Percentiles rank a stretch among this genome's conserved stretches.
These are phyloP conservation scores for Bedellia somnulentella DNA, from an alignment of 2,888 invertebrate species.

Conservation along the genomic window DNA sequence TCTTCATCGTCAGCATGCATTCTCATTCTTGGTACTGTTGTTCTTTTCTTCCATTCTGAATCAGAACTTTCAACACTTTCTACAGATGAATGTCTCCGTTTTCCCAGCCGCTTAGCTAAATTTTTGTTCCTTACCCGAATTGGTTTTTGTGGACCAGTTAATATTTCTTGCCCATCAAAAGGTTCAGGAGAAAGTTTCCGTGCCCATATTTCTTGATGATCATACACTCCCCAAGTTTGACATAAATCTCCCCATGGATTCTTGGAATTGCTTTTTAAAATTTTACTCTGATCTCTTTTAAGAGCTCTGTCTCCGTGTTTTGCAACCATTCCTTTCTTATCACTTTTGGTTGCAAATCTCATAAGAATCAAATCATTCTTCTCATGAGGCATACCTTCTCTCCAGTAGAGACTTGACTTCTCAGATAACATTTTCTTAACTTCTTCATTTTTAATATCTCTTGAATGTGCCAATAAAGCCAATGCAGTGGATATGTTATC, in stretches of 20 bases:
- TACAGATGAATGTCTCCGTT: constrained; percentile 24
- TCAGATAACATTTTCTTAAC: constrained; percentile 31
- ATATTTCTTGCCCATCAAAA: constrained; percentile 19
- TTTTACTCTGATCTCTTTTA: constrained; percentile 20
- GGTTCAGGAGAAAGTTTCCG: constrained; percentile 26
- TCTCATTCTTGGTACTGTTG: constrained; percentile 74
- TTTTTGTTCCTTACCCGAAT: constrained; percentile 29
- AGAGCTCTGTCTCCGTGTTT: constrained; percentile 17
- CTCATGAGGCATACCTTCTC: constrained; percentile 67
- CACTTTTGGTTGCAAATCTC: constrained; percentile 74
- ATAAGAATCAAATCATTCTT: constrained; percentile 71
- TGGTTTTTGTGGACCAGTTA: constrained; percentile 7
- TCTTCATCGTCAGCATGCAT: constrained; percentile 91
- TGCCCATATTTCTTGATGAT: constrained; percentile 59
- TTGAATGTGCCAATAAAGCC: constrained; percentile 60
- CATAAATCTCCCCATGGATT: constrained; percentile 78
- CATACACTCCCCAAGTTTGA: constrained; percentile 68
- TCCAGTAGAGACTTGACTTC: constrained; percentile 73
- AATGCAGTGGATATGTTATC: constrained; percentile 63
- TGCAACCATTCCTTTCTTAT: constrained; percentile 68
- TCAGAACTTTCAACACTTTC: constrained; percentile 50
- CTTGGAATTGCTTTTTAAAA: constrained; percentile 30
- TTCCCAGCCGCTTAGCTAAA: constrained; percentile 41
- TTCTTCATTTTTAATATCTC: constrained; percentile 40
- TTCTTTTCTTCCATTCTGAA: constrained; percentile 61